Conservation (phyloP, 1,140 invertebrate species). For the Sminthurinus signatus region DNA sequence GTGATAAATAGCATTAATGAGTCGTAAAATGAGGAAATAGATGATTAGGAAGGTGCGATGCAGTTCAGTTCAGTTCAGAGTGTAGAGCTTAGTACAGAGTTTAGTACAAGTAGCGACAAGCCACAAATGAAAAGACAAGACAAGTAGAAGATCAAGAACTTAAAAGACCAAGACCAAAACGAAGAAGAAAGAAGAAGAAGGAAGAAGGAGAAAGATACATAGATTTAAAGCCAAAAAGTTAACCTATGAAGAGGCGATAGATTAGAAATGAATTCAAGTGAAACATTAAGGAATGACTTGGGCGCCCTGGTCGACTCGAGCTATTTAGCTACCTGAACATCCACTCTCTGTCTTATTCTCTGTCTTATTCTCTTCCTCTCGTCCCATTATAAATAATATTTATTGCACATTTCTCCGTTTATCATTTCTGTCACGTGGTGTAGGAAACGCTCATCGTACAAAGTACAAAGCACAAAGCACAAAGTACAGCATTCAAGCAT, state of each 20-base stretch:
- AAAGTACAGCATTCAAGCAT: no score
- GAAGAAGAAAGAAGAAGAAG: no score
- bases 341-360: neutral
- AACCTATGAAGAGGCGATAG: constrained; percentile 17
- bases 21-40: constrained; percentile 32
- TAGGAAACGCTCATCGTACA: no score
- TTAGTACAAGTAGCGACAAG: no score
- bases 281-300: constrained; percentile 24
- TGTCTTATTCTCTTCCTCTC: neutral
- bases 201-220: no score
- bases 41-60: constrained; percentile 26
- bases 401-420: constrained; percentile 27
- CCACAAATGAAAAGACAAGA: no score
- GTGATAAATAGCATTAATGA: constrained; percentile 31
- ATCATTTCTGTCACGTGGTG: constrained; percentile 26
- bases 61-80: no score
- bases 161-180: no score
- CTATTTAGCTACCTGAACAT: constrained; percentile 30
- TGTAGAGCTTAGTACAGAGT: no score
- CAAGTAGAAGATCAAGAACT: no score
- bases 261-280: constrained; percentile 30
- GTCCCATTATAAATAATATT: constrained; percentile 30
- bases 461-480: no score
- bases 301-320: constrained; percentile 17
- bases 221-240: no score